Evolutionary conservation across 2,888 invertebrate species (phyloP), one percentile per base, ranked within the genome.

Genomic region (Liopterus haemorrhoidalis): DNA sequence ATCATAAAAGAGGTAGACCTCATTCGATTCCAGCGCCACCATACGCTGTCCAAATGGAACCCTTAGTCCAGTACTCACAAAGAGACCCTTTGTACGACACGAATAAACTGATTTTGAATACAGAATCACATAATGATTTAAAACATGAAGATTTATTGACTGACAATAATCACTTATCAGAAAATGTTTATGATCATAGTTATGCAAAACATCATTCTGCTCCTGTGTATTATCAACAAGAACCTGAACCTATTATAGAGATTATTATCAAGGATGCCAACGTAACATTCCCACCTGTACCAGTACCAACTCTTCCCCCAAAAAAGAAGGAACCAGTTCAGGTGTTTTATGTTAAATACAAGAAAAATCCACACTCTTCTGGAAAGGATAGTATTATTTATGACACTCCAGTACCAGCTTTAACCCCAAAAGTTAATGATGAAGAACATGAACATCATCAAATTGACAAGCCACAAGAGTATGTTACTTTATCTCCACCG

Each of bases 211-310:
- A 31, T 27, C 20, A 36, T 22, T 16, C 68, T 44, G 59, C 63
- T 42, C 68, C 65, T 2, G 60, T 68, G 3, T 46, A 53, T 40
- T 70, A 68, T 57, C 74, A 82, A 52, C 82, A 84, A 62, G 84
- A 86, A 39, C 89, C 89, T 0, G 90, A 90, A 61, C 90, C 90
- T 4, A 91, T 91, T 14, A 91, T 91, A 56, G 91, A 91, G 69
- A 91, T 91, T 53, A 91, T 91, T 49, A 90, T 91, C 39, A 89
- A 88, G 60, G 90, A 91, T 65, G 88, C 89, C 0, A 91, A 91
- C 61, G 85, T 88, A 58, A 76, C 85, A 0, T 62, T 88, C 2
- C 82, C 88, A 2, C 76, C 83, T 2, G 74, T 76, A 3, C 75
- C 78, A 1, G 69, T 69, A 1, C 68, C 71, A 1, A 65, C 68